Conservation (phyloP, 2,888 invertebrate species). For the Aphodius granarius region DNA sequence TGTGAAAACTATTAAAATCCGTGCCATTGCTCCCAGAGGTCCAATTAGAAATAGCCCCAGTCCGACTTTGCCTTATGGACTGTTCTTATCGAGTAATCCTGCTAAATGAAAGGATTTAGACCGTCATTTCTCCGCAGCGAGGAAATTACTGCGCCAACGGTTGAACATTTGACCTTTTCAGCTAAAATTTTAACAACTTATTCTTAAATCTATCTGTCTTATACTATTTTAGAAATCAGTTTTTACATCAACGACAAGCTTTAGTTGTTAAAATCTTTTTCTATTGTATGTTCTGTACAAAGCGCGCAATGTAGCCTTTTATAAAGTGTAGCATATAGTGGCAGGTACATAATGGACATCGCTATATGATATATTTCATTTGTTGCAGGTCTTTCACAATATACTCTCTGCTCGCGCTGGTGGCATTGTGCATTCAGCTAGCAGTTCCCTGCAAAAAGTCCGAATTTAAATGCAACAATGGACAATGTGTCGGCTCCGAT, state of each 20-base stretch:
- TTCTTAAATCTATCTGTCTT: not conserved
- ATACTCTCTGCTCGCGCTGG: not conserved
- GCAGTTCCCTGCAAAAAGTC: slow-evolving; percentile 45
- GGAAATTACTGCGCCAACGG: not conserved
- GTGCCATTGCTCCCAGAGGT: not conserved
- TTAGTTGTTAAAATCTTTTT: not conserved
- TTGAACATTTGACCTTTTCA: not conserved
- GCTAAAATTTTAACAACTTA: too few species aligned
- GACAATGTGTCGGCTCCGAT: slow-evolving; percentile 69
- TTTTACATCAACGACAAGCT: not conserved
- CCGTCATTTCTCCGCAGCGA: not conserved
- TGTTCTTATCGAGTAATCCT: not conserved
- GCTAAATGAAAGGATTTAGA: not conserved
- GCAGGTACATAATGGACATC: not conserved
- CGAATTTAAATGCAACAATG: slow-evolving; percentile 57
- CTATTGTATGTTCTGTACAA: not conserved
- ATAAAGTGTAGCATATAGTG: not conserved
- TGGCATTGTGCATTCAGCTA: not conserved
- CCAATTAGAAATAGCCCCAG: not conserved
- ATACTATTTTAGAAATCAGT: not conserved
- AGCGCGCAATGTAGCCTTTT: not conserved
- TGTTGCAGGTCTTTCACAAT: slow-evolving; percentile 15
- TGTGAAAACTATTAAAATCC: not conserved
- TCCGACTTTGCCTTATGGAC: not conserved
- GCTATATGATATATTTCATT: not conserved